Evolutionary conservation across 2,113 vertebrate genomes (phyloP), one percentile per base, ranked within the genome.

Genomic region (Excalfactoria chinensis): DNA sequence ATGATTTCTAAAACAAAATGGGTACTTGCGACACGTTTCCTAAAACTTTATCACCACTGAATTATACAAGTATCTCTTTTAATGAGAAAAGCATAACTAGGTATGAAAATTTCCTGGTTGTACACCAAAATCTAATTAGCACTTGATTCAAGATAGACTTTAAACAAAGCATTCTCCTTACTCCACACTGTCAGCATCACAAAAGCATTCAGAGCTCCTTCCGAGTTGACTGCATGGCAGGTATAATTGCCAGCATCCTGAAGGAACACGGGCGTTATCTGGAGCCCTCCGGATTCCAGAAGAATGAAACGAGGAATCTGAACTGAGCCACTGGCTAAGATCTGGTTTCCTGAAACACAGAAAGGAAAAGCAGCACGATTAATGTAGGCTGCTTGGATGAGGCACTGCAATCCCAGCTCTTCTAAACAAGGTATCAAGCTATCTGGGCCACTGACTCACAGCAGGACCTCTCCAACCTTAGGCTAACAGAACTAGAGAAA

Each of bases 101-200:
- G 55, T 63, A 44, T 18, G 83, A 97, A 89, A 85, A 79, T 69
- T 93, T 97, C 94, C n/a, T 60, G 35, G 90, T 91, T 53, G 3
- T 26, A 83, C 86, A 90, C 55, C 56, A 91, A 81, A 64, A 30
- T 22, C 30, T 37, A 81, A 88, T 86, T 90, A 94, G 87, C 48
- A 80, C 32, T 19, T 76, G 75, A 77, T 96, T 78, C 95, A 89
- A 51, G 64, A 86, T 48, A 79, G 64, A 69, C 13, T 70, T 80
- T 28, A 44, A 40, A 68, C 28, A 93, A 97, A 83, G 86, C 19
- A n/a, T 18, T 78, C 89, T 86, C 87, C 98, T 98, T 98, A 99
- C 99, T 99, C 99, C 98, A 99, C 74, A 99, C 98, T 7, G 98
- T 99, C 89, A 99, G 98, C 2, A 59, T 75, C 34, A 98, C 98